Conservation (phyloP, 2,888 invertebrate genomes). For the Nemapogon koenigi region DNA sequence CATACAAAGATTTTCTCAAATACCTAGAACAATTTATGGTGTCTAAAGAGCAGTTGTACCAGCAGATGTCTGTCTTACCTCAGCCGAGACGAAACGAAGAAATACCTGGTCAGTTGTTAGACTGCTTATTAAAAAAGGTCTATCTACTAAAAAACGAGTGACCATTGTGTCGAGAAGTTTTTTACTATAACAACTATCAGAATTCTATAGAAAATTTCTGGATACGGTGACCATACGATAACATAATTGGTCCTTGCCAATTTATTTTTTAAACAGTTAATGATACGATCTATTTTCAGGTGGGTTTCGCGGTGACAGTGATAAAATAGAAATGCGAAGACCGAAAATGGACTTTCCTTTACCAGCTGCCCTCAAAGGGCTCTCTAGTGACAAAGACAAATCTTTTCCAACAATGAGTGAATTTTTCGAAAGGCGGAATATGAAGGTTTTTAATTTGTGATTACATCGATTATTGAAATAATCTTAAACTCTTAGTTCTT, state of each 20-base stretch:
- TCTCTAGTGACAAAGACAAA: slow-evolving; percentile 36
- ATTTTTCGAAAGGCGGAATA: slow-evolving; percentile 51
- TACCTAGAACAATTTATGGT: slow-evolving; percentile 70
- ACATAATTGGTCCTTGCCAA: no score
- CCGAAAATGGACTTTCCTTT: slow-evolving; percentile 48
- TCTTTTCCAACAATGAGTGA: slow-evolving; percentile 58
- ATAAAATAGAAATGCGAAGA: slow-evolving; percentile 42
- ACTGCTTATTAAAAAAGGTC: no score
- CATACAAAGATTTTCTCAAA: slow-evolving; percentile 71
- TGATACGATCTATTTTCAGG: neutral
- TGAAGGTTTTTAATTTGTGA: slow-evolving; percentile 25
- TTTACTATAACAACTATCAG: no score
- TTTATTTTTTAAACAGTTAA: no score
- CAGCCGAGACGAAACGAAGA: slow-evolving; percentile 37
- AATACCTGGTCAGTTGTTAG: no score
- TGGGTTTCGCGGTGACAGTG: slow-evolving; percentile 22
- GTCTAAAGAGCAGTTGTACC: slow-evolving; percentile 50
- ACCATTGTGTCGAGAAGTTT: no score
- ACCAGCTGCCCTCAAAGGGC: slow-evolving; percentile 37
- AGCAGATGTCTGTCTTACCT: slow-evolving; percentile 49
- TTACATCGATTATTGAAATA: neutral
- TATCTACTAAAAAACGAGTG: no score
- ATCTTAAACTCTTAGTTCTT: no score
- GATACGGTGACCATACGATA: no score
- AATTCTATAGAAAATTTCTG: no score